A percentile compares a stretch with the other conserved stretches of the same genome.
Evolutionary conservation across 2,888 invertebrate genomes (phyloP).

Genomic region (Drosophila dives): DNA sequence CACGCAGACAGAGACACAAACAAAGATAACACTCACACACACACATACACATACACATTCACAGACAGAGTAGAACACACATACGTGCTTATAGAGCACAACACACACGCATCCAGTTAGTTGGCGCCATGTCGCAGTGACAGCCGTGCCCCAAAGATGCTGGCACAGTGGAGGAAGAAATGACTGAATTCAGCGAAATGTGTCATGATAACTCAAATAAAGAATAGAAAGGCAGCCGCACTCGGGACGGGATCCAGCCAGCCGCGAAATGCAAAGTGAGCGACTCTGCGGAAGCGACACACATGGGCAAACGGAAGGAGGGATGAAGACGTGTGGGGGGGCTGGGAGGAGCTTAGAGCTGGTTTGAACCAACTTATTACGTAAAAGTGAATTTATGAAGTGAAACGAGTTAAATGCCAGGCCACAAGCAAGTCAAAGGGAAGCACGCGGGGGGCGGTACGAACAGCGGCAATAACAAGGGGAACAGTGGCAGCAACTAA

Average conservation of each 20-base stretch:
- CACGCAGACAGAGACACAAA: neutral
- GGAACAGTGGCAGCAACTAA: conserved; percentile 44
- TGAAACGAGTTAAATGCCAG: conserved; percentile 81
- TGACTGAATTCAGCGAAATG: conserved; percentile 81
- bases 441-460: conserved; percentile 1
- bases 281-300: conserved; percentile 68
- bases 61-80: neutral
- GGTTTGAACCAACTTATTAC: conserved; percentile 72
- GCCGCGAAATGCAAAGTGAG: conserved; percentile 80
- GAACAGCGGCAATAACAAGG: conserved; percentile 27
- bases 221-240: conserved; percentile 67
- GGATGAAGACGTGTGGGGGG: conserved; percentile 9
- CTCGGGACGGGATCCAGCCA: conserved; percentile 56
- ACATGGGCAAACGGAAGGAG: conserved; percentile 52
- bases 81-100: conserved; percentile 10
- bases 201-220: conserved; percentile 81
- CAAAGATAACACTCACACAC: no score
- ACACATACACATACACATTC: conserved; percentile 17
- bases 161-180: conserved; percentile 71
- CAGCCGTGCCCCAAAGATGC: conserved; percentile 75
- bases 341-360: conserved; percentile 9
- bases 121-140: conserved; percentile 75
- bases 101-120: conserved; percentile 40
- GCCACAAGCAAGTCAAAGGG: conserved; percentile 53
- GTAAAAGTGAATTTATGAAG: conserved; percentile 81